These are phyloP conservation scores for Valencia hispanica DNA, from an alignment of 2,797 vertebrate genomes.

Conservation along the genomic window DNA sequence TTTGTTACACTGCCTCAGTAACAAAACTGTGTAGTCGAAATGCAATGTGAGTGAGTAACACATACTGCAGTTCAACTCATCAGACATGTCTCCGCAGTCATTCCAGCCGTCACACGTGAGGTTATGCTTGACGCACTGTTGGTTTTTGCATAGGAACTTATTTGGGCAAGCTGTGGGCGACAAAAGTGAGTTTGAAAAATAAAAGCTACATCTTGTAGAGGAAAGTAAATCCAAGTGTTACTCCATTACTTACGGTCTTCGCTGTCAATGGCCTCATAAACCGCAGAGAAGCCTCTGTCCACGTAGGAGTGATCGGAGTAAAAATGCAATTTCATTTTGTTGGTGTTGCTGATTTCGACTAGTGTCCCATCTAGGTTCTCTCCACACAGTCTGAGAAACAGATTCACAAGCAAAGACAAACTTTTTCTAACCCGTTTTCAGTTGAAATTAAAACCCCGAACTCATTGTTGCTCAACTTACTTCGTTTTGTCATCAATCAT, in stretches of 20 bases:
- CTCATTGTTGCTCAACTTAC: constrained; percentile 72
- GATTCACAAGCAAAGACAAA: neutral
- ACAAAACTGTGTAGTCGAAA: neutral
- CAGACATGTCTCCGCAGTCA: constrained; percentile 90
- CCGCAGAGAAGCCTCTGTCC: constrained; percentile 87
- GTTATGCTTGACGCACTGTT: constrained; percentile 76
- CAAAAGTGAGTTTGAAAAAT: neutral
- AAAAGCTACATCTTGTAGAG: fast-evolving
- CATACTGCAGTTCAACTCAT: constrained; percentile 88
- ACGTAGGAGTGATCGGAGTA: constrained; percentile 86
- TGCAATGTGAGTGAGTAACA: neutral
- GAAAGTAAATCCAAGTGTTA: neutral
- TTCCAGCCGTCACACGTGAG: constrained; percentile 92
- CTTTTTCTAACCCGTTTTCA: neutral
- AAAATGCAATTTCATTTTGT: constrained; percentile 82
- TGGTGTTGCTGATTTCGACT: constrained; percentile 78
- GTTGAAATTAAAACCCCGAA: neutral
- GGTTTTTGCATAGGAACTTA: constrained; percentile 84
- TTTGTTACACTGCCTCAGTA: neutral
- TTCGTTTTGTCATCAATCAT: constrained; percentile 77
- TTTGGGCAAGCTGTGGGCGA: constrained; percentile 85
- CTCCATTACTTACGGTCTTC: constrained; percentile 84
- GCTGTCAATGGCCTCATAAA: constrained; percentile 83
- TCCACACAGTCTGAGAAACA: constrained; percentile 86
- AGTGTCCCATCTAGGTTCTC: constrained; percentile 59